These are phyloP conservation scores for Scatophagus argus DNA, from an alignment of 2,113 vertebrate species.

Conservation along the genomic window DNA sequence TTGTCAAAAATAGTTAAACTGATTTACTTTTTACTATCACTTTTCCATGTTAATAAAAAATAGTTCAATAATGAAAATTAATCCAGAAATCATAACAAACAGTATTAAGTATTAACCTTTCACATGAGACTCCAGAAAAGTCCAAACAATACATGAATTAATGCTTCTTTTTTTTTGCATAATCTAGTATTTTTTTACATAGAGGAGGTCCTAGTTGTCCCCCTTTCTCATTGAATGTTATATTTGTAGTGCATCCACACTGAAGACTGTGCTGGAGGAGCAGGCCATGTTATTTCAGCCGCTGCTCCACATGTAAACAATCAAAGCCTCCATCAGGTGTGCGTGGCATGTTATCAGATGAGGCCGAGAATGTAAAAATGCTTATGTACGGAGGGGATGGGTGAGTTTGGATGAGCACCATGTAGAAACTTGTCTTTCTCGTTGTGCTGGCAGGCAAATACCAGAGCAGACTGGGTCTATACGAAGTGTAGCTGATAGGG, in stretches of 20 bases:
- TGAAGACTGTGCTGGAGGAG: neutral
- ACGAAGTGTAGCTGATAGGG: constrained; percentile 13
- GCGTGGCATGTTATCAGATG: neutral
- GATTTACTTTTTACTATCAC: neutral
- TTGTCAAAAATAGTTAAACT: neutral
- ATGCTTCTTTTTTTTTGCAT: neutral
- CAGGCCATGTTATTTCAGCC: neutral
- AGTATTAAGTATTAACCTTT: too few species aligned
- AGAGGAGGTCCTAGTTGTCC: neutral
- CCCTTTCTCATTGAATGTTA: neutral
- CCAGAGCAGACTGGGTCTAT: constrained; percentile 78
- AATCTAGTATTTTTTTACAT: neutral
- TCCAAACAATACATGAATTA: neutral
- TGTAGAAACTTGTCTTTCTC: constrained; percentile 85
- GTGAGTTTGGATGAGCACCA: constrained; percentile 59
- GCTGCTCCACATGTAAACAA: neutral
- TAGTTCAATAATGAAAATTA: neutral
- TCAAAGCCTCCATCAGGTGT: constrained; percentile 8
- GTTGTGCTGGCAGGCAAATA: constrained; percentile 82
- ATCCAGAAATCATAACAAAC: neutral
- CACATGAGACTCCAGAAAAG: neutral
- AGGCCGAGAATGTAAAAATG: neutral
- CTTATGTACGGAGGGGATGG: neutral
- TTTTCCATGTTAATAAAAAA: neutral
- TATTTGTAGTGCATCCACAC: neutral